Percentiles rank a stretch among this genome's conserved stretches.
phyloP scores from a whole-genome alignment of 2,888 invertebrate genomes.

The Volucella zonaria region DNA sequence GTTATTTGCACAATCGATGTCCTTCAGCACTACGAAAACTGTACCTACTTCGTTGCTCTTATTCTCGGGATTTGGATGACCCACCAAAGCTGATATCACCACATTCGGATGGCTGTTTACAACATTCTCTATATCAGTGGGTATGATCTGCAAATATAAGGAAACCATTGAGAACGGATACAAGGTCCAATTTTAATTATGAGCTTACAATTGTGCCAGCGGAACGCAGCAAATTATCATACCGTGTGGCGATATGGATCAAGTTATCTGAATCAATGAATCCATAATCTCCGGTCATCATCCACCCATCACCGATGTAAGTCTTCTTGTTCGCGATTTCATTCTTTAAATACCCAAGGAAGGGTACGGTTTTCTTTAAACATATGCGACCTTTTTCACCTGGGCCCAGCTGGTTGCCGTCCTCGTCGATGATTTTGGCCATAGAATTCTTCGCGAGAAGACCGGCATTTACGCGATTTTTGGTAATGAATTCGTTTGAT shows the following conservation, averaged over 20 bases:
- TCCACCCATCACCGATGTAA: conserved; percentile 51
- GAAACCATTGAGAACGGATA: background rate
- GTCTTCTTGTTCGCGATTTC: conserved; percentile 33
- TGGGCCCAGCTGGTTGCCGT: conserved; percentile 46
- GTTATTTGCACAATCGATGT: background rate
- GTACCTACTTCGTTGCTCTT: conserved; percentile 50
- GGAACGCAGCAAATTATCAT: conserved; percentile 61
- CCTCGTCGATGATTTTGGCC: conserved; percentile 72
- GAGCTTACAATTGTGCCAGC: conserved; percentile 61
- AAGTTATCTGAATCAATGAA: conserved; percentile 62
- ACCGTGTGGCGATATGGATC: conserved; percentile 59
- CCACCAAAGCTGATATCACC: conserved; percentile 53
- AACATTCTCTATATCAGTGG: conserved; percentile 64
- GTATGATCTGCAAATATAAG: conserved; percentile 62
- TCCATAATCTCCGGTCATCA: conserved; percentile 71
- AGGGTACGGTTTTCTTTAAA: conserved; percentile 65
- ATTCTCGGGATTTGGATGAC: conserved; percentile 24
- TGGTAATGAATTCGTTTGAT: conserved; percentile 56
- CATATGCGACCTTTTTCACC: conserved; percentile 66
- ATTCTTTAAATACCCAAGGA: conserved; percentile 60
- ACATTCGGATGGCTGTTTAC: conserved; percentile 55
- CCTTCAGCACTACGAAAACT: conserved; percentile 57
- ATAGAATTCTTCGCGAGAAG: conserved; percentile 51
- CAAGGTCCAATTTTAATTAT: background rate
- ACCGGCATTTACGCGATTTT: conserved; percentile 51